phyloP scores from a whole-genome alignment of 2,888 invertebrate species.

The Drosophila kambysellisi region DNA sequence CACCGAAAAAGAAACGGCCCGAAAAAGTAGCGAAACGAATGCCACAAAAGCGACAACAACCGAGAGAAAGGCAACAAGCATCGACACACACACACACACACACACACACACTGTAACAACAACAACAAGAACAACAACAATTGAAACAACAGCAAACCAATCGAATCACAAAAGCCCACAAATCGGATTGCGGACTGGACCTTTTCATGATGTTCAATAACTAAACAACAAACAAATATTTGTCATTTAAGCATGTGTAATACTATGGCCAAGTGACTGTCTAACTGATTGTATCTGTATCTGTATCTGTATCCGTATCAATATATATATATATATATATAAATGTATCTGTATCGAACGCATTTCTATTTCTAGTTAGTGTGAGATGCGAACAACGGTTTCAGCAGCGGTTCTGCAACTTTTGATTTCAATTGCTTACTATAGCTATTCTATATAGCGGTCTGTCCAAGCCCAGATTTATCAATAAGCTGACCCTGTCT shows the following conservation, averaged over 20 bases:
- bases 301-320: slow-evolving; percentile 20
- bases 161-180: slow-evolving; percentile 75
- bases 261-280: slow-evolving; percentile 43
- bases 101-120: slow-evolving; percentile 10
- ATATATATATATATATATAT: slow-evolving; percentile 3
- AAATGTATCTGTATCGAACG: slow-evolving; percentile 25
- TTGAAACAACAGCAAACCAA: slow-evolving; percentile 56
- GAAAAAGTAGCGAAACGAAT: slow-evolving; percentile 77
- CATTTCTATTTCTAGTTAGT: slow-evolving; percentile 32
- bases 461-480: slow-evolving; percentile 27
- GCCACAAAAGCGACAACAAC: slow-evolving; percentile 59
- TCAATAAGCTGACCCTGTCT: slow-evolving; percentile 12
- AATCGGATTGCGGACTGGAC: slow-evolving; percentile 77
- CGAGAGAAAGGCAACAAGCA: slow-evolving; percentile 69
- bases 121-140: slow-evolving; percentile 13
- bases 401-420: slow-evolving; percentile 59
- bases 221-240: slow-evolving; percentile 72
- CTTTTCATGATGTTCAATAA: slow-evolving; percentile 70
- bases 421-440: slow-evolving; percentile 64
- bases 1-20: slow-evolving; percentile 64
- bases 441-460: slow-evolving; percentile 61
- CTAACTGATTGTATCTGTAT: slow-evolving; percentile 42
- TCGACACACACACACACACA: slow-evolving; percentile 23
- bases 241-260: slow-evolving; percentile 67
- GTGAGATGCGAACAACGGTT: slow-evolving; percentile 43